Base-by-base conservation (phyloP, 2,113 vertebrate species). In the Archilochus colubris region DNA sequence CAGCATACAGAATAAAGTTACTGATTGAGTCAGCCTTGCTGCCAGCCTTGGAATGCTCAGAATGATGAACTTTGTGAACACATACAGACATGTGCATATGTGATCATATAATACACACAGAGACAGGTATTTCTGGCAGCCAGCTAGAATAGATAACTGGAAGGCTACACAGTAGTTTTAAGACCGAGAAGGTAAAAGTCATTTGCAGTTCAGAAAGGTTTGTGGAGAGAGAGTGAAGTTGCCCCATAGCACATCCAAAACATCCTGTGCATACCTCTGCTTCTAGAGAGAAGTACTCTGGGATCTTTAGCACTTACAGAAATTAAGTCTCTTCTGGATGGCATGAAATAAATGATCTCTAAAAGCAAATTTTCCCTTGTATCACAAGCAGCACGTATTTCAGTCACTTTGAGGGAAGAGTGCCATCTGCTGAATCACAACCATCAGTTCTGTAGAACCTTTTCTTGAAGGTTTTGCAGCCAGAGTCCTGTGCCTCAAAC, bases 351-450 rank as follows among this genome's bases (percentile, higher is more conserved):
- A 63, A n/a, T 23, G 31, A 50, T 68, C 80, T 63, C 57, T 53
- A 79, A 48, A 81, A 73, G 73, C 67, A 54, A 66, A 21, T 43
- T 59, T 33, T 73, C 50, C n/a, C 36, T 31, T 20, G 16, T 30
- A 19, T 51, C 28, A 28, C 19, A 70, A 76, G 67, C 69, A 69
- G 61, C 69, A 27, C 27, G 38, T 64, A 59, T 88, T 95, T 79
- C 6, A 57, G 86, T 48, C 92, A 75, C 79, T 94, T 86, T 0
- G 31, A 86, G 92, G 80, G 86, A 96, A 97, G 95, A 96, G 54
- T 97, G 96, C 96, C 96, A 96, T 90, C 96, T 97, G 94, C 95
- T 96, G 96, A 94, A 97, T 46, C 94, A 84, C 69, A 80, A 4
- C 68, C 72, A 91, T 55, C 73, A 43, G 14, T 62, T 82, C 92